A percentile compares a stretch with the other conserved stretches of the same genome.
Conservation (phyloP, 2,113 vertebrate species). For the Ariopsis seemanni region DNA sequence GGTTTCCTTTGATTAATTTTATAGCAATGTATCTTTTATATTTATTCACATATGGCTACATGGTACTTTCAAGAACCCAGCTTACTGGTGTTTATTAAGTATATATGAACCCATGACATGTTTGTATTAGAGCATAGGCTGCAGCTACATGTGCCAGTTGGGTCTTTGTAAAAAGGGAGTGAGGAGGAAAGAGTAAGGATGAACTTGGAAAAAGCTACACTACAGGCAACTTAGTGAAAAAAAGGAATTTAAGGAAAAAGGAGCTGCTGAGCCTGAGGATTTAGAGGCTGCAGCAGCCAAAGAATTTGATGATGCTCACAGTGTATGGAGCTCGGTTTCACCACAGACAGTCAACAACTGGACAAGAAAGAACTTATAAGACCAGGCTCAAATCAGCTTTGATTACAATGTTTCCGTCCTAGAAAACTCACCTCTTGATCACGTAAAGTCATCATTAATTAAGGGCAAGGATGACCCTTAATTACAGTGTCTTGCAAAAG, state of each 20-base stretch:
- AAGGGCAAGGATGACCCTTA: background rate
- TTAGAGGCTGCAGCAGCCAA: background rate
- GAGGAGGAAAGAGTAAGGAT: background rate
- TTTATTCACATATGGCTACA: background rate
- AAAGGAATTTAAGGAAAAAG: background rate
- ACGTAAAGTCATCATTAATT: background rate
- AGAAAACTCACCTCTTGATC: background rate
- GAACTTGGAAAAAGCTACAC: conserved; percentile 3
- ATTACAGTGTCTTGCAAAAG: background rate
- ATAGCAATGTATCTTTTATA: background rate
- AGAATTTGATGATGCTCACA: conserved; percentile 5
- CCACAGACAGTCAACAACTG: background rate
- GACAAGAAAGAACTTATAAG: background rate
- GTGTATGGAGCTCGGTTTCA: background rate
- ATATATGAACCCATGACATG: background rate
- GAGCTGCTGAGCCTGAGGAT: background rate
- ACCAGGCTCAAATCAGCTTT: background rate
- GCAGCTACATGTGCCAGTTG: background rate
- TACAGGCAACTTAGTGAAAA: background rate
- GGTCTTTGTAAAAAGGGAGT: background rate
- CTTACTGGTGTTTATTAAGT: background rate
- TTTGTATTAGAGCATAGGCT: background rate
- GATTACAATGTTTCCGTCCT: background rate
- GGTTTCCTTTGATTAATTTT: background rate
- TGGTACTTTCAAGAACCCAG: background rate